Base-by-base conservation (phyloP, 2,113 vertebrate species). In the Tursiops truncatus region DNA sequence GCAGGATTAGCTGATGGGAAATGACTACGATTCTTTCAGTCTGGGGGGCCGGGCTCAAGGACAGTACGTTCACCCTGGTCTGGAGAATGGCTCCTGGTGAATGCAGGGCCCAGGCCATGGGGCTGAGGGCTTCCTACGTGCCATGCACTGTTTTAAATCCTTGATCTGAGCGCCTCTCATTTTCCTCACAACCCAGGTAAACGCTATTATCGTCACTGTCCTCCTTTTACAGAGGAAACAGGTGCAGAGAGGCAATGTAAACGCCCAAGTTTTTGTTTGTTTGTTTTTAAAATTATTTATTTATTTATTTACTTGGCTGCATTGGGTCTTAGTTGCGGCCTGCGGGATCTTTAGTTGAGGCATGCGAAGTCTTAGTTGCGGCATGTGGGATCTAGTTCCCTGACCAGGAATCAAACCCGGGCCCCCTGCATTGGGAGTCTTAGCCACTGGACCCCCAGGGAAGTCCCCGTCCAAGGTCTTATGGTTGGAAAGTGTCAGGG, bases 81-180 rank as follows among this genome's bases (percentile, higher is more conserved):
- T 31, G 18, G 4, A n/a, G 20, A 20, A 13, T 1, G 9, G 65
- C 17, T 31, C 50, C 68, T 11, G 8, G 3, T 4, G 89, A 81
- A 15, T 2, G 0, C 13, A 13, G 25, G 14, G 9, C 26, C 38
- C 26, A 0, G 58, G 41, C 44, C n/a, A 1, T 1, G 0, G 3
- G 1, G 47, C 47, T 6, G 41, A 41, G 41, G 41, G 0, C 8
- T n/a, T 63, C 17, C 21, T n/a, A 1, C 6, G 8, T 26, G 23
- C 36, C 12, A 0, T 6, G 6, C 23, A 8, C 21, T 21, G 26
- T 65, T 36, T 53, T 5, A n/a, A 70, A 50, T 53, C 26, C 38
- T 28, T 26, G 2, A 5, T 2, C 2, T 2, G 47, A 18, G 31
- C 1, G 33, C 15, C 0, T 76, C 74, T 53, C 28, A 25, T 53